Conservation (phyloP, 2,113 vertebrate genomes). For the Macrotus californicus region DNA sequence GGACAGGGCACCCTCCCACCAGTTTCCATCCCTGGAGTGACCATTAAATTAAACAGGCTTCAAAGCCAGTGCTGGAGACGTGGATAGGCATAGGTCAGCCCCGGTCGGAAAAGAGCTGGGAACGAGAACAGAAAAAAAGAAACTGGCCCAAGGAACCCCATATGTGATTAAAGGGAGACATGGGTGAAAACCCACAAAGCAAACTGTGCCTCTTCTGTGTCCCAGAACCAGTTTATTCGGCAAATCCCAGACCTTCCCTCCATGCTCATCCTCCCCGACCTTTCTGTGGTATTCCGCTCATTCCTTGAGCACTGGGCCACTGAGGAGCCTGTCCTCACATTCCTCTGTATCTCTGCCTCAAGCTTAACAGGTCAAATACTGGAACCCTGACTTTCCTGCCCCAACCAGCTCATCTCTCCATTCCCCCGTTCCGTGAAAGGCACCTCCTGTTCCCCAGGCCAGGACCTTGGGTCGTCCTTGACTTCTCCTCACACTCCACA, state of each 20-base stretch:
- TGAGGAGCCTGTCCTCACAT: not conserved
- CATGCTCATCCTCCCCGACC: not conserved
- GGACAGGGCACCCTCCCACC: not conserved
- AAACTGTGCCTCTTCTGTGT: not conserved
- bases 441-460: not conserved
- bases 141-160: not conserved
- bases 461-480: not conserved
- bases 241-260: not conserved
- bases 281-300: not conserved
- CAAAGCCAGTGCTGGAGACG: not conserved
- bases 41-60: not conserved
- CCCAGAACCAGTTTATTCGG: not conserved
- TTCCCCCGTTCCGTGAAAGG: not conserved
- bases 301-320: not conserved
- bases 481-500: not conserved
- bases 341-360: not conserved
- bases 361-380: not conserved
- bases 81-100: not conserved
- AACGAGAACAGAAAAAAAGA: not conserved
- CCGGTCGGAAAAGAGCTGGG: not conserved
- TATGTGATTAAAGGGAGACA: fast-evolving
- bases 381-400: not conserved
- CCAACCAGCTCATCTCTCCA: not conserved
- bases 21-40: slow-evolving; percentile 22
- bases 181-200: not conserved